Percentiles rank a stretch among this genome's conserved stretches.
These are phyloP conservation scores for Oppia nitens DNA, from an alignment of 1,140 invertebrate genomes.

Conservation along the genomic window DNA sequence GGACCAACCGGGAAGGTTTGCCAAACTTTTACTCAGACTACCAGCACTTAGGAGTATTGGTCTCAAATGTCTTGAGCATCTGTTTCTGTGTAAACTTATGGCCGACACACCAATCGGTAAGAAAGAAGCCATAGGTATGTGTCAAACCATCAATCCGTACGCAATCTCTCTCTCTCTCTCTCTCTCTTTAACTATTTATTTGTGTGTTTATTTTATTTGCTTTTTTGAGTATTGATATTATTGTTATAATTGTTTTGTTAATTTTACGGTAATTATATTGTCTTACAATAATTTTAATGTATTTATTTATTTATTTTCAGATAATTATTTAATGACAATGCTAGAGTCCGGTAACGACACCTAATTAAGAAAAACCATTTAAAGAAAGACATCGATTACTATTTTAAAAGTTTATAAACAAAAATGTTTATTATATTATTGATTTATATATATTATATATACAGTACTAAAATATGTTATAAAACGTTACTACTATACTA, in stretches of 20 bases:
- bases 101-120: conserved; percentile 23
- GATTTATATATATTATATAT: too few species aligned
- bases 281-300: neutral
- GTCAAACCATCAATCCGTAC: neutral
- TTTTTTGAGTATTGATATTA: neutral
- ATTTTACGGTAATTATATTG: too few species aligned
- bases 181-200: neutral
- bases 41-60: conserved; percentile 87
- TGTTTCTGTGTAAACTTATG: conserved; percentile 85
- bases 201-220: neutral
- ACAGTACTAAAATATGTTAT: too few species aligned
- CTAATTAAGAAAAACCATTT: too few species aligned
- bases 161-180: neutral
- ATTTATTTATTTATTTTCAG: neutral
- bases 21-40: conserved; percentile 74
- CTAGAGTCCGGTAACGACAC: neutral
- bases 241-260: neutral
- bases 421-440: too few species aligned
- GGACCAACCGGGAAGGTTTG: conserved; percentile 80
- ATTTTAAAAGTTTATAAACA: too few species aligned
- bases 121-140: neutral
- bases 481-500: too few species aligned
- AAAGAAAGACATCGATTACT: too few species aligned
- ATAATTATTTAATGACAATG: neutral
- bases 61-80: conserved; percentile 82